Evolutionary conservation across 30 jellyfish, hydroid and myxozoan species (phyloP).

Genomic region (Euphysa ruthae): DNA sequence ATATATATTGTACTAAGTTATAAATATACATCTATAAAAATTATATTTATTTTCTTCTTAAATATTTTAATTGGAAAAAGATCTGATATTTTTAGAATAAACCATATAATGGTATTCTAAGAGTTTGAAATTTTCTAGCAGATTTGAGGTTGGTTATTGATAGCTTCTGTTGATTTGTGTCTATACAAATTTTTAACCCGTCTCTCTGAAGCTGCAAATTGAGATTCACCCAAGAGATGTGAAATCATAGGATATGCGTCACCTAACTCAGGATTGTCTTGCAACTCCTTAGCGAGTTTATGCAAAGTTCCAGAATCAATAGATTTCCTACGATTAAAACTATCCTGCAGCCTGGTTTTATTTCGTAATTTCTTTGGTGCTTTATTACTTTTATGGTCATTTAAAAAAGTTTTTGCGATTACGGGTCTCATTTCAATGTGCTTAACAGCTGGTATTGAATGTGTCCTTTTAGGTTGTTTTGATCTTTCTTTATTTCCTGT

Average conservation of each 20-base stretch:
- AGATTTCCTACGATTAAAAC: slow-evolving; percentile 74
- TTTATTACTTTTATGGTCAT: not conserved
- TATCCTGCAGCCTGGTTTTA: slow-evolving; percentile 20
- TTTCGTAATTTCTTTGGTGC: not conserved
- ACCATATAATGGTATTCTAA: too few relatives aligned
- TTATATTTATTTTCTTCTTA: too few relatives aligned
- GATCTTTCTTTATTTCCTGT: slow-evolving; percentile 4
- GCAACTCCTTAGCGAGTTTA: slow-evolving; percentile 78
- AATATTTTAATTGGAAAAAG: too few relatives aligned
- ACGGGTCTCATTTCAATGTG: slow-evolving; percentile 23
- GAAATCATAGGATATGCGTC: slow-evolving; percentile 83
- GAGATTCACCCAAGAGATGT: slow-evolving; percentile 59
- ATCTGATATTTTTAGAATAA: too few relatives aligned
- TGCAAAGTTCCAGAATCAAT: slow-evolving; percentile 93
- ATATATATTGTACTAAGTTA: too few relatives aligned
- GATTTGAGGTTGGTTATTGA: slow-evolving; percentile 11
- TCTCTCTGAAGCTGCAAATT: slow-evolving; percentile 26
- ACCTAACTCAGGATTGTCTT: slow-evolving; percentile 74
- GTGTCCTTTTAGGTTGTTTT: slow-evolving; percentile 48
- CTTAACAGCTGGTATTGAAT: slow-evolving; percentile 47
- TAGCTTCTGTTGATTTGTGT: slow-evolving; percentile 45
- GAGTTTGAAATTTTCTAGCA: too few relatives aligned
- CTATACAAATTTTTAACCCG: slow-evolving; percentile 27
- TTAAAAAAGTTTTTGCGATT: slow-evolving; percentile 22
- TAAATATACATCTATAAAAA: too few relatives aligned